Evolutionary conservation across 2,113 vertebrate species (phyloP).

Genomic region (Poeciliopsis turrubarensis): DNA sequence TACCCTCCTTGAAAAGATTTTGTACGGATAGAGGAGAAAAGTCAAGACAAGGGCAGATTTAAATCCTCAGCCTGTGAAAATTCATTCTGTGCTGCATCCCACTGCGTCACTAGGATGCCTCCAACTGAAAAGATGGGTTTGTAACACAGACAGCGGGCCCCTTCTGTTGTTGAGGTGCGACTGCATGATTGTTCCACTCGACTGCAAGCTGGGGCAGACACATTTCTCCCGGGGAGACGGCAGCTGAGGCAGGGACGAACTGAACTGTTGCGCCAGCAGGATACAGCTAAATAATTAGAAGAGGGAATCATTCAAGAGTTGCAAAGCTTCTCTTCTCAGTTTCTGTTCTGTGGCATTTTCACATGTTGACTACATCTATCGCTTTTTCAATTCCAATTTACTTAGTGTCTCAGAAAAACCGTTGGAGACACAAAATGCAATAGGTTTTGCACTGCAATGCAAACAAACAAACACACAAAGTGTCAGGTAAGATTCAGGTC

Average conservation of each 20-base stretch:
- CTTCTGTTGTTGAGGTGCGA: conserved; percentile 61
- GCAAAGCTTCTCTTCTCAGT: background rate
- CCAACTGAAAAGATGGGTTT: conserved; percentile 16
- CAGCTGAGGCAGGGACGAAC: conserved; percentile 44
- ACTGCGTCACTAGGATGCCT: conserved; percentile 43
- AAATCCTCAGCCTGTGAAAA: conserved; percentile 24
- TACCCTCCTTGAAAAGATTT: background rate
- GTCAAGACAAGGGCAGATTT: conserved; percentile 28
- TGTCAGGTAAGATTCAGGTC: too few species aligned
- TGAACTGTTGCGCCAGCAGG: conserved; percentile 23
- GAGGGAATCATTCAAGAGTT: background rate
- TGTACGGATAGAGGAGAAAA: background rate
- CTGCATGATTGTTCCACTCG: conserved; percentile 60
- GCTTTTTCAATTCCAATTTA: background rate
- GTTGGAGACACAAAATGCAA: too few species aligned
- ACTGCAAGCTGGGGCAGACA: conserved; percentile 53
- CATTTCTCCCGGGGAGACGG: conserved; percentile 46
- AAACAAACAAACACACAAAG: too few species aligned
- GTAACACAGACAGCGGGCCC: conserved; percentile 23
- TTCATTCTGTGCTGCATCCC: conserved; percentile 26
- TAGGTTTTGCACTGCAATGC: too few species aligned
- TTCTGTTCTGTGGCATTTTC: background rate
- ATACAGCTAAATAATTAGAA: background rate
- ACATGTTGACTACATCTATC: background rate
- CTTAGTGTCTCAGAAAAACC: too few species aligned